Conservation (phyloP, 1,140 invertebrate species). For the Episyrphus balteatus region DNA sequence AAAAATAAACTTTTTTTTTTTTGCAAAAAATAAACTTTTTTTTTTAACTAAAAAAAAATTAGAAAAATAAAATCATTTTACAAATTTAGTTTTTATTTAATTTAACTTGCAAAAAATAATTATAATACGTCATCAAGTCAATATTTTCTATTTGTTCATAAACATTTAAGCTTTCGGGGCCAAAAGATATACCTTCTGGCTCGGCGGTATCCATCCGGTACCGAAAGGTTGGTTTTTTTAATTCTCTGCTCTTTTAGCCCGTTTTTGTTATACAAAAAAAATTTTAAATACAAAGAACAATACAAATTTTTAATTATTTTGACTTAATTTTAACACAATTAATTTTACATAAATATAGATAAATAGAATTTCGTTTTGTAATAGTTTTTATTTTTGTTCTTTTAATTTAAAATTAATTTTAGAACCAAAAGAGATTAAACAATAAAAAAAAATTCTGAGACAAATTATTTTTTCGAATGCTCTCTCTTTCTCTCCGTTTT, state of each 20-base stretch:
- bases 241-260: background rate
- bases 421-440: no score
- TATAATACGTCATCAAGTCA: background rate
- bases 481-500: no score
- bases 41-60: no score
- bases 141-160: background rate
- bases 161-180: conserved; percentile 4
- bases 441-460: no score
- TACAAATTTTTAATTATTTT: background rate
- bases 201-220: conserved; percentile 5
- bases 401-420: no score
- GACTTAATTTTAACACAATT: background rate
- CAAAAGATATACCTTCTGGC: conserved; percentile 8
- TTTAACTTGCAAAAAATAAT: background rate
- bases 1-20: background rate
- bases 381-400: no score
- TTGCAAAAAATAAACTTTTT: no score
- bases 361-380: no score
- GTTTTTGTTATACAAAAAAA: background rate
- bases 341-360: no score
- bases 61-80: background rate
- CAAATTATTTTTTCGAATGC: no score
- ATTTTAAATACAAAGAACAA: background rate
- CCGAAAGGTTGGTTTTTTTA: conserved; percentile 7
- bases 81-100: background rate